phyloP scores from a whole-genome alignment of 2,113 vertebrate species.

The Erythrocercus mccallii region DNA sequence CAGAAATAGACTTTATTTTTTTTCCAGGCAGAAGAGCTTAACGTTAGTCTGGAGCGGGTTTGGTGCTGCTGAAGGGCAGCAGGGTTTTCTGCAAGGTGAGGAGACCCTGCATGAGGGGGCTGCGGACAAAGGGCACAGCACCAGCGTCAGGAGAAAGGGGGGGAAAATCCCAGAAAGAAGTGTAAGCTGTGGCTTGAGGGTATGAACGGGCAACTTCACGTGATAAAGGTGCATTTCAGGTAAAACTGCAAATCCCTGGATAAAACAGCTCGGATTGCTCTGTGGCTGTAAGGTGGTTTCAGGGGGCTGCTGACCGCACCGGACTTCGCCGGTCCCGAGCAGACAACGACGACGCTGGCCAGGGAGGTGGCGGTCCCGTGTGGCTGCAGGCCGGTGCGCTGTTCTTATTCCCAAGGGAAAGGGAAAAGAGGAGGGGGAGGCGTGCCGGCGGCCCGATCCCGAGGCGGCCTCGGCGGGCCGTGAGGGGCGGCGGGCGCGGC shows the following conservation, averaged over 20 bases:
- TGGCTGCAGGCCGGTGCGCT: too few relatives aligned
- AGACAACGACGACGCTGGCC: accelerated
- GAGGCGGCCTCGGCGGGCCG: too few relatives aligned
- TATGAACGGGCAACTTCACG: accelerated
- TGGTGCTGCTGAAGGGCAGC: background rate
- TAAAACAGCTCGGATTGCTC: background rate
- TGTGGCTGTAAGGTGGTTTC: background rate
- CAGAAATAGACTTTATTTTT: background rate
- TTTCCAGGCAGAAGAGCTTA: background rate
- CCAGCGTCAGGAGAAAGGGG: background rate
- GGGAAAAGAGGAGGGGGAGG: accelerated
- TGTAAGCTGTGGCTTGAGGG: background rate
- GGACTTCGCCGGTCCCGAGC: background rate
- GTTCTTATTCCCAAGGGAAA: accelerated
- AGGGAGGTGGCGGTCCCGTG: accelerated
- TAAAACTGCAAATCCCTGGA: background rate
- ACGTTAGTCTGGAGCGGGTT: background rate
- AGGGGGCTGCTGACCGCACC: background rate
- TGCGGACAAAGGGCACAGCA: accelerated
- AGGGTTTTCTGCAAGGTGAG: background rate
- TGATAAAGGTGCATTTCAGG: background rate
- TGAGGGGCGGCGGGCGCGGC: too few relatives aligned
- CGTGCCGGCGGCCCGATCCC: accelerated
- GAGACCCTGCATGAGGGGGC: background rate
- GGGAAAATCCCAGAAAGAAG: too few relatives aligned